A percentile compares a stretch with the other conserved stretches of the same genome.
These are phyloP conservation scores for Aphidoletes aphidimyza DNA, from an alignment of 2,888 invertebrate genomes.

Conservation along the genomic window DNA sequence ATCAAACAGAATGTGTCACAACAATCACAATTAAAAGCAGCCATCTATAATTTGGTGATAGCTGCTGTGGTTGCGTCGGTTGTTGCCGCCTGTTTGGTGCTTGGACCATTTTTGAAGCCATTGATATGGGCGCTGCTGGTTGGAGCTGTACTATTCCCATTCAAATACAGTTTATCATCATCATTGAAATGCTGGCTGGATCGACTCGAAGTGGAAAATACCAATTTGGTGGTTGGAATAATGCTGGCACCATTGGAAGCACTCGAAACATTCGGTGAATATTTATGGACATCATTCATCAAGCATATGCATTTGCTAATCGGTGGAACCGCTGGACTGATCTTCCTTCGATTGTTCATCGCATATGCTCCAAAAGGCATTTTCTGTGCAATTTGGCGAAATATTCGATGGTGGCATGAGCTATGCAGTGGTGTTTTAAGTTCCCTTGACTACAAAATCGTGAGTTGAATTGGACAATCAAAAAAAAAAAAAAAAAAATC, in stretches of 20 bases:
- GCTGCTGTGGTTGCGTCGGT: conserved; percentile 64
- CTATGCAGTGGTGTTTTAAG: conserved; percentile 60
- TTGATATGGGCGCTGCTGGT: conserved; percentile 95
- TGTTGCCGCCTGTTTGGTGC: conserved; percentile 80
- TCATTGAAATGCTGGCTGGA: conserved; percentile 83
- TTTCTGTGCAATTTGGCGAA: conserved; percentile 69
- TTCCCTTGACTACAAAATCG: conserved; percentile 55
- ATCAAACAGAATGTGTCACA: conserved; percentile 54
- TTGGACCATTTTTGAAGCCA: conserved; percentile 93
- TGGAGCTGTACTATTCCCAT: conserved; percentile 97
- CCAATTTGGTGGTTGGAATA: conserved; percentile 72
- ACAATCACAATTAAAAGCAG: conserved; percentile 62
- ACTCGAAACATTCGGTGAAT: conserved; percentile 79
- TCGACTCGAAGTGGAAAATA: conserved; percentile 73
- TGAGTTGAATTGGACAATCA: conserved; percentile 53
- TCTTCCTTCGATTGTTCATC: conserved; percentile 62
- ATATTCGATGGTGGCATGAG: conserved; percentile 63
- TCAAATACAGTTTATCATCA: conserved; percentile 84
- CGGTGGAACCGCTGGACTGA: conserved; percentile 59
- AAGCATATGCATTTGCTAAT: conserved; percentile 74
- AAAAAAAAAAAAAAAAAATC: no score
- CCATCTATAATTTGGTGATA: conserved; percentile 66
- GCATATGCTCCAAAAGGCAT: conserved; percentile 74
- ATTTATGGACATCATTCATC: conserved; percentile 76
- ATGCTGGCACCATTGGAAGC: conserved; percentile 79